These are phyloP conservation scores for Prunella himalayana DNA, from an alignment of 2,113 vertebrate species.

Conservation along the genomic window DNA sequence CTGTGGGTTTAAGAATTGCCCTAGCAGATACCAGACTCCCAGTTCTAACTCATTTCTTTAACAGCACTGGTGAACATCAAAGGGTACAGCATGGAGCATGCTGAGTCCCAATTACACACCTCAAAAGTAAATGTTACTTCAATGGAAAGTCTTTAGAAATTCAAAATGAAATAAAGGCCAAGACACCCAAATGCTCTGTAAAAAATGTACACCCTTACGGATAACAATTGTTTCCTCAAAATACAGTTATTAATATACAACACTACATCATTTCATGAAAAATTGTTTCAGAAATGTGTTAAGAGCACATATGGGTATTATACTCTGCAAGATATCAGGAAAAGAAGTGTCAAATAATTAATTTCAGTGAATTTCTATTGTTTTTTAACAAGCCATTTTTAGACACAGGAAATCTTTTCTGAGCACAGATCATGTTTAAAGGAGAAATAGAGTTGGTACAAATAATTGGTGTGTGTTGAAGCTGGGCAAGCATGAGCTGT, in stretches of 20 bases:
- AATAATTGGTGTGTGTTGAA: not conserved
- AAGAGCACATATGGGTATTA: not conserved
- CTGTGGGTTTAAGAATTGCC: slow-evolving; percentile 49
- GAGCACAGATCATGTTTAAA: not conserved
- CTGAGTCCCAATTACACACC: slow-evolving; percentile 67
- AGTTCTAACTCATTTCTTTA: slow-evolving; percentile 60
- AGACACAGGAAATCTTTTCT: not conserved
- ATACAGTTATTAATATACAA: not conserved
- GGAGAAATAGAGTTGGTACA: not conserved
- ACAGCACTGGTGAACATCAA: slow-evolving; percentile 66
- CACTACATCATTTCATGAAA: not conserved
- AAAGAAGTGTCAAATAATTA: slow-evolving; percentile 8
- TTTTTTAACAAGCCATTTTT: slow-evolving; percentile 1
- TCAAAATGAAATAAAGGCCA: slow-evolving; percentile 53
- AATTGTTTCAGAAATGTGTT: not conserved
- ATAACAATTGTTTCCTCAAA: not conserved
- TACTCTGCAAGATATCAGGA: not conserved
- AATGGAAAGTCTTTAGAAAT: slow-evolving; percentile 50
- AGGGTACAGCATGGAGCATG: slow-evolving; percentile 34
- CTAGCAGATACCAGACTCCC: slow-evolving; percentile 36
- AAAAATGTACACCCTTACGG: not conserved
- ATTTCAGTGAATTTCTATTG: not conserved
- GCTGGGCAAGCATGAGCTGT: not conserved
- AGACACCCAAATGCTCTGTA: slow-evolving; percentile 15
- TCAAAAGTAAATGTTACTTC: slow-evolving; percentile 66